Evolutionary conservation across 2,888 invertebrate genomes (phyloP), one percentile per base, ranked within the genome.

Genomic region (Mythimna pallens): DNA sequence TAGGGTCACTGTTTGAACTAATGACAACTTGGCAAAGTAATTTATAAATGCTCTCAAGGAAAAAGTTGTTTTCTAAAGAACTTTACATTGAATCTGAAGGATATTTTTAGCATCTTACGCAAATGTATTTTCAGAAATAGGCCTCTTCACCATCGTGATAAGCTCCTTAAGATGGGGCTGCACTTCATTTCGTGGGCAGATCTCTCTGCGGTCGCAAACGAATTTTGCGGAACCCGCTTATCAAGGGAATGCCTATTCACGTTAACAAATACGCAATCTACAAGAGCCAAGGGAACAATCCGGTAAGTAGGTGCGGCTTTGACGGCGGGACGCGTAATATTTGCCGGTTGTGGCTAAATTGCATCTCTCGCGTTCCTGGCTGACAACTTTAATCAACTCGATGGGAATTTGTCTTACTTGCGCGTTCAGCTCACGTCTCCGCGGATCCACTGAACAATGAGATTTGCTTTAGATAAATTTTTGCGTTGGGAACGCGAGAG

Each of bases 361-460:
- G 93, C 94, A 94, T 93, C 92, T 89, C 89, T 86, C 83, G 88
- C 89, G 88, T 89, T 88, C 89, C 86, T 82, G 88, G 86, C 93
- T 92, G 93, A 93, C 93, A 93, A 93, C 91, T 94, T 94, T 94
- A 95, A 95, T 94, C 94, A 94, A 94, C 89, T 92, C 93, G 91
- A 93, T 94, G 93, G 92, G 92, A 94, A 94, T 94, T 94, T 91
- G 93, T 94, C 93, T 95, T 94, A 91, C 91, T 93, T 92, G 92
- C 85, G 89, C 93, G 92, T 94, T 94, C 93, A 89, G 87, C 91
- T 92, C 94, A 93, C 93, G 93, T 94, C 91, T 92, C 90, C 84
- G 78, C 87, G 89, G 89, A 92, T 93, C 90, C 89, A 89, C 88
- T 88, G 91, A 92, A 94, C 94, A 94, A 93, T 92, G 93, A 93